A percentile compares a stretch with the other conserved stretches of the same genome.
Evolutionary conservation across 1,140 invertebrate genomes (phyloP).

Genomic region (Radopholus similis): DNA sequence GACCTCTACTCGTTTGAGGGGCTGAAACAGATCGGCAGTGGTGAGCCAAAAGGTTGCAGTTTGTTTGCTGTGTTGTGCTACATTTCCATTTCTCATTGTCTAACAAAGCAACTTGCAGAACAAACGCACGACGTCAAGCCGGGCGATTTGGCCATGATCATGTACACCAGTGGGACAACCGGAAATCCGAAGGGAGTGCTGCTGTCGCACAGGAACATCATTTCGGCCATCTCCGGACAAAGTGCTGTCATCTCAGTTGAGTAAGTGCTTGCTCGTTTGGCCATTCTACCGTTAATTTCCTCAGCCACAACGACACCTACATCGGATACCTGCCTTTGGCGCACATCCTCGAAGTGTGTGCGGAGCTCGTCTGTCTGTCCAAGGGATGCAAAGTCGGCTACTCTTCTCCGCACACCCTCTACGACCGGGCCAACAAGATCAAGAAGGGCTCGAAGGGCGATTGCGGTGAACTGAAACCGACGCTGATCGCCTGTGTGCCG

Average conservation of each 20-base stretch:
- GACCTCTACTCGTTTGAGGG: constrained; percentile 53
- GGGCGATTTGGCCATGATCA: constrained; percentile 82
- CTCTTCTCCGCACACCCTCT: constrained; percentile 86
- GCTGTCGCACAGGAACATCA: constrained; percentile 79
- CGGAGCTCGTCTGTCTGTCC: constrained; percentile 62
- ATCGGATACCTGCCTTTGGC: constrained; percentile 92
- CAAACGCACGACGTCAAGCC: constrained; percentile 55
- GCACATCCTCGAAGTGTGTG: constrained; percentile 88
- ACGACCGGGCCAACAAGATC: constrained; percentile 85
- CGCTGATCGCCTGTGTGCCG: constrained; percentile 89
- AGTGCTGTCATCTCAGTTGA: constrained; percentile 68
- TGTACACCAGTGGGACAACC: constrained; percentile 92
- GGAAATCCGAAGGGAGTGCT: constrained; percentile 65
- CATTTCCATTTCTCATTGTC: not conserved
- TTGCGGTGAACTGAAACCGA: constrained; percentile 81
- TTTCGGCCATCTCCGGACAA: constrained; percentile 81
- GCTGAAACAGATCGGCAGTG: constrained; percentile 73
- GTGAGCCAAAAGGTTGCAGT: constrained; percentile 69
- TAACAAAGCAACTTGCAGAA: not conserved
- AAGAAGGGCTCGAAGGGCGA: constrained; percentile 79
- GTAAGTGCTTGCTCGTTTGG: constrained; percentile 40
- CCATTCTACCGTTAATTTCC: not conserved
- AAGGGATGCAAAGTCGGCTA: constrained; percentile 89
- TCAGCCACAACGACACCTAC: constrained; percentile 70
- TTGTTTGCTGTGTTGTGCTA: constrained; percentile 63